These are phyloP conservation scores for Meleagris gallopavo DNA, from an alignment of 2,113 vertebrate genomes.

Conservation along the genomic window DNA sequence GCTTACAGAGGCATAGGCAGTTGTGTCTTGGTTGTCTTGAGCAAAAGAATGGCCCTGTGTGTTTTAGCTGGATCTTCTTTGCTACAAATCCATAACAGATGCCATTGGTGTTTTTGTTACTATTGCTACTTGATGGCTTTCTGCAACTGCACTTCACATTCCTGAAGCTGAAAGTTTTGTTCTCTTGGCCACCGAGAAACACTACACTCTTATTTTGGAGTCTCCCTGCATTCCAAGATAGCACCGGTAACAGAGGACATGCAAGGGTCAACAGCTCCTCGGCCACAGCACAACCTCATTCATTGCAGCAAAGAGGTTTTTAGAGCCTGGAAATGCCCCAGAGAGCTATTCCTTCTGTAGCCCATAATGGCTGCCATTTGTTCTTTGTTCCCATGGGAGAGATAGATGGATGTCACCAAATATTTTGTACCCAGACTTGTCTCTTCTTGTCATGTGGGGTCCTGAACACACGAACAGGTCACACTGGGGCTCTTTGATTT, in stretches of 20 bases:
- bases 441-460: neutral
- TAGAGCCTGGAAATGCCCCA: slow-evolving; percentile 28
- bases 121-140: slow-evolving; percentile 48
- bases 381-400: neutral
- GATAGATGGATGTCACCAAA: neutral
- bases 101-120: slow-evolving; percentile 60
- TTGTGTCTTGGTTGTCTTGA: slow-evolving; percentile 7
- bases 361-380: neutral
- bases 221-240: slow-evolving; percentile 68
- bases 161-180: slow-evolving; percentile 68
- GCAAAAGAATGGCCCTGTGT: slow-evolving; percentile 47
- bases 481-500: neutral
- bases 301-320: slow-evolving; percentile 29
- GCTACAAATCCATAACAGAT: slow-evolving; percentile 53
- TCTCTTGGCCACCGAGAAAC: slow-evolving; percentile 65
- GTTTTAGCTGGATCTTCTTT: slow-evolving; percentile 56
- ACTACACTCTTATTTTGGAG: slow-evolving; percentile 64
- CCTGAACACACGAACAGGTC: neutral
- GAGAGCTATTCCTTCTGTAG: neutral
- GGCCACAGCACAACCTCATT: slow-evolving; percentile 33
- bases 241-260: slow-evolving; percentile 51
- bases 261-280: slow-evolving; percentile 56
- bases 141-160: slow-evolving; percentile 63
- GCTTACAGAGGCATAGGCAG: neutral
- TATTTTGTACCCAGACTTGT: neutral